phyloP scores from a whole-genome alignment of 1,140 invertebrate genomes.

The Colletes gigas region DNA sequence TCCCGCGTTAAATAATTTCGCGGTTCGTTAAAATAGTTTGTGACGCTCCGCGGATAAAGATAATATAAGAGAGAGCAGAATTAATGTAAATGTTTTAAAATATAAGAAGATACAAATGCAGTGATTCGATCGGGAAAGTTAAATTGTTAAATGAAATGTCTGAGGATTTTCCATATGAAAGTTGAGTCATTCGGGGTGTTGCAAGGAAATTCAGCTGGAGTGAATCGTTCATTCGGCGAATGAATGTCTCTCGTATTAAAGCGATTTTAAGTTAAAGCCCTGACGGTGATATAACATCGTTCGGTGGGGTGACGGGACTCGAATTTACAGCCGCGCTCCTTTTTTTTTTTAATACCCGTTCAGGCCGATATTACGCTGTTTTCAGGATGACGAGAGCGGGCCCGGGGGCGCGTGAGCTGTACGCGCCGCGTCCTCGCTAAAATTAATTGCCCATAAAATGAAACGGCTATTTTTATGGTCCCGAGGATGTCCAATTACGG shows the following conservation, averaged over 20 bases:
- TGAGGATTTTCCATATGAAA: too few species aligned
- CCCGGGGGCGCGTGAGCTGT: slow-evolving; percentile 1
- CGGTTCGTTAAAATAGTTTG: slow-evolving; percentile 4
- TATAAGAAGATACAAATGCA: neutral
- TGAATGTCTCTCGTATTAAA: neutral
- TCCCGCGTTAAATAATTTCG: neutral
- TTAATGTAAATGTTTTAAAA: too few species aligned
- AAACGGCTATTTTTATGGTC: slow-evolving; percentile 71
- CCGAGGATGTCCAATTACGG: slow-evolving; percentile 66
- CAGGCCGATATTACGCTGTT: slow-evolving; percentile 40
- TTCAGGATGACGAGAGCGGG: slow-evolving; percentile 12
- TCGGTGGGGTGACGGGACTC: neutral
- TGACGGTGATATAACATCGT: neutral
- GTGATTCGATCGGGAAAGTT: too few species aligned
- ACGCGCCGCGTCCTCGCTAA: slow-evolving; percentile 61
- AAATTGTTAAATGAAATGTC: too few species aligned
- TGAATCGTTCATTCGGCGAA: neutral
- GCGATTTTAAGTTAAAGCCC: neutral
- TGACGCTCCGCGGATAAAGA: too few species aligned
- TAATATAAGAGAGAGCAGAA: too few species aligned
- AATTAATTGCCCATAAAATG: slow-evolving; percentile 75
- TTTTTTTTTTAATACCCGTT: slow-evolving; percentile 41
- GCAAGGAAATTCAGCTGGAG: too few species aligned
- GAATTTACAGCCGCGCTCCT: slow-evolving; percentile 16
- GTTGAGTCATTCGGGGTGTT: too few species aligned